Evolutionary conservation across 2,797 vertebrate genomes (phyloP).

Genomic region (Zenarchopterus dispar): DNA sequence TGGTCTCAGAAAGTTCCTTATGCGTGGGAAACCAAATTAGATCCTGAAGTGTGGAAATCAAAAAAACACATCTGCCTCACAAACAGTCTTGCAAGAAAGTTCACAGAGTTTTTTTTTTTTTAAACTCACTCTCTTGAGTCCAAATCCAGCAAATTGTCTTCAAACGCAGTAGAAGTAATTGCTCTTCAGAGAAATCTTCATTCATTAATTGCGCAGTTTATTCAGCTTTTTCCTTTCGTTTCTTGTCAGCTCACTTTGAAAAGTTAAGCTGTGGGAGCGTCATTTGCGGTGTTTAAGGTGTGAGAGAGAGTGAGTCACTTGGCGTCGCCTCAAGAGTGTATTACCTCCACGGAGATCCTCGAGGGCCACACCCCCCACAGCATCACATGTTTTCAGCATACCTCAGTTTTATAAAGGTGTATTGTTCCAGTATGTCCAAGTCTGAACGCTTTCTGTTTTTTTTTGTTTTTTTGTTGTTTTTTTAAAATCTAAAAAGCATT

Average conservation of each 20-base stretch:
- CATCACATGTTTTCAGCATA: conserved; percentile 73
- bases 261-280: conserved; percentile 21
- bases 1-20: conserved; percentile 7
- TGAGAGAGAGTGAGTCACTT: conserved; percentile 73
- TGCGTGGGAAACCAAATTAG: conserved; percentile 15
- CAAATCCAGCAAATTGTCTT: conserved; percentile 38
- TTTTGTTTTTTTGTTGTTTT: too few relatives aligned
- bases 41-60: conserved; percentile 24
- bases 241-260: conserved; percentile 20
- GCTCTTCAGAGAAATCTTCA: conserved; percentile 13
- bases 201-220: conserved; percentile 6
- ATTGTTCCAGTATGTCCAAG: conserved; percentile 57
- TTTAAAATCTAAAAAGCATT: conserved; percentile 4
- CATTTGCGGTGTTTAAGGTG: conserved; percentile 55
- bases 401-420: conserved; percentile 56
- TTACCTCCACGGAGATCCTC: conserved; percentile 56
- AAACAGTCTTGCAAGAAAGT: conserved; percentile 22
- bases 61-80: conserved; percentile 29
- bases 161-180: background rate
- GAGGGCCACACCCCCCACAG: conserved; percentile 71
- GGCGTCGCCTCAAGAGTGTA: conserved; percentile 60
- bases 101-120: conserved; percentile 3
- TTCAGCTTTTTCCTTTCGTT: conserved; percentile 28
- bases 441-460: conserved; percentile 39
- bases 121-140: conserved; percentile 51